Base-by-base conservation (phyloP, 2,888 invertebrate species). In the Oscheius sp. region DNA sequence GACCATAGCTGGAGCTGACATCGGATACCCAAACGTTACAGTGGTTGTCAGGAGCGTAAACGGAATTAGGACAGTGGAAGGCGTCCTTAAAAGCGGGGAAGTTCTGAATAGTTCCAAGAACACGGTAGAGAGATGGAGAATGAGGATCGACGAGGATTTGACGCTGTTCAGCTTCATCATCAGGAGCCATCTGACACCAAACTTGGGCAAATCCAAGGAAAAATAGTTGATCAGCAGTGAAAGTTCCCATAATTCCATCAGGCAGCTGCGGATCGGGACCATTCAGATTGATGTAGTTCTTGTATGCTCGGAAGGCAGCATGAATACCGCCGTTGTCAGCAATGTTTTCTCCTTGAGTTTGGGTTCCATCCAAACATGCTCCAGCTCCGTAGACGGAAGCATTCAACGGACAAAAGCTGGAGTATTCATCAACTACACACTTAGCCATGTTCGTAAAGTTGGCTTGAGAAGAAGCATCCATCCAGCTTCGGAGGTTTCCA, bases 291-390 rank as follows among this genome's bases (percentile, higher is more conserved):
- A 78, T 72, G 49, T 74, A 77, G 54, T 77, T 77, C 33, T 78
- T 75, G 71, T 82, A 82, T 9, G 84, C 82, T 33, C 79, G 73
- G 74, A 69, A 84, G 0, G 84, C 82, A 2, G 84, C 75, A 61
- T 82, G 82, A 41, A 84, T 84, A 8, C 88, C 80, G 59, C 89
- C 89, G 78, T 89, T 90, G 77, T 89, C 89, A 2, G 89, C 89
- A 66, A 90, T 89, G 80, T 90, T 89, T 82, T 89, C 89, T 20
- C 89, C 89, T 36, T 90, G 86, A 2, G 90, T 90, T 44, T 86
- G 86, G 1, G 85, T 82, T 2, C 90, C 90, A 78, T 81, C 81
- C 8, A 81, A 62, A 49, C 80, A 80, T 5, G 75, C 71, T 3
- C 69, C 74, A 1, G 33, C 22, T 33, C 71, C 71, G 36, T 71